Percentiles rank a stretch among this genome's conserved stretches.
Evolutionary conservation across 92 coral and sea anemone species (phyloP).

Genomic region (Epizoanthus ramosus): DNA sequence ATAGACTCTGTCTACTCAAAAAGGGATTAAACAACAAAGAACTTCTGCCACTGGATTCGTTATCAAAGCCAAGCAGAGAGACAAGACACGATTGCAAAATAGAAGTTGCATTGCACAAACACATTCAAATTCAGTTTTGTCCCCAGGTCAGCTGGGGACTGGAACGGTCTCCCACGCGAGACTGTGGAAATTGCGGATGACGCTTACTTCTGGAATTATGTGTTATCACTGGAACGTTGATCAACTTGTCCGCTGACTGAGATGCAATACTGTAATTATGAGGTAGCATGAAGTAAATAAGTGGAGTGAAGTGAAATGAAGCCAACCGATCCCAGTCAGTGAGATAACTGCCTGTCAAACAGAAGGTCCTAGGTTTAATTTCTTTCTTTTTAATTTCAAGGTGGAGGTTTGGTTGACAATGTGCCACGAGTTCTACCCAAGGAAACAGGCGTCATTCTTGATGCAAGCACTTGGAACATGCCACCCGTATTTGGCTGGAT

Average conservation of each 20-base stretch:
- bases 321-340: too few species aligned
- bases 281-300: too few species aligned
- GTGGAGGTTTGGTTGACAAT: conserved; percentile 90
- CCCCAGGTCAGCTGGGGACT: too few species aligned
- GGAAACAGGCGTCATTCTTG: conserved; percentile 66
- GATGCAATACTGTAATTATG: too few species aligned
- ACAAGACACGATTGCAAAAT: conserved; percentile 1
- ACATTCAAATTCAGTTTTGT: not conserved
- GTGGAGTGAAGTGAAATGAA: too few species aligned
- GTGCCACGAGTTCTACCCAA: conserved; percentile 88
- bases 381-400: conserved; percentile 18
- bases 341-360: too few species aligned
- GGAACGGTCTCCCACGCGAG: too few species aligned
- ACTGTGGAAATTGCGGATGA: too few species aligned
- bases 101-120: conserved; percentile 12
- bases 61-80: not conserved
- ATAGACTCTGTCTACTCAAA: conserved; percentile 5
- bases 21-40: not conserved
- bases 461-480: conserved; percentile 81
- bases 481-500: conserved; percentile 93
- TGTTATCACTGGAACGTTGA: too few species aligned
- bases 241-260: too few species aligned
- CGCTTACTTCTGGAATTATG: too few species aligned
- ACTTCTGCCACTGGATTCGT: not conserved
- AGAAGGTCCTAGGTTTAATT: too few species aligned